phyloP scores from a whole-genome alignment of 2,888 invertebrate species.

The Caenorhabditis sp. region DNA sequence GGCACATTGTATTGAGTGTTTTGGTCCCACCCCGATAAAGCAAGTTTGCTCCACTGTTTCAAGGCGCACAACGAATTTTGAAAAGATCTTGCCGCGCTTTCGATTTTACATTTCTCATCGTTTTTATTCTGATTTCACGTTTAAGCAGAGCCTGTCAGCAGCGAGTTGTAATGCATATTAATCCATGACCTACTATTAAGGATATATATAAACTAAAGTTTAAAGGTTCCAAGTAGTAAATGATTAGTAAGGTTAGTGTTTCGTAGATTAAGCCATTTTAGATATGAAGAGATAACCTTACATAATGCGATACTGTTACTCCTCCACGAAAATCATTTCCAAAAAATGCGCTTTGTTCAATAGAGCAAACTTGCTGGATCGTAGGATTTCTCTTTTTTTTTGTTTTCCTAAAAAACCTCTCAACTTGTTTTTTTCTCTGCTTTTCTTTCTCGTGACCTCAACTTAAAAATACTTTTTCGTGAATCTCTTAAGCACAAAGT shows the following conservation, averaged over 20 bases:
- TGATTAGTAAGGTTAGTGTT: too few species aligned
- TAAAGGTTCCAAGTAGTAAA: too few species aligned
- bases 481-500: background rate
- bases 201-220: too few species aligned
- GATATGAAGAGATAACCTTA: too few species aligned
- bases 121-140: background rate
- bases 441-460: background rate
- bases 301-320: too few species aligned
- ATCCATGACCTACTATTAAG: too few species aligned
- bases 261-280: too few species aligned
- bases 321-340: background rate
- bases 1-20: too few species aligned
- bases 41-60: too few species aligned
- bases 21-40: too few species aligned
- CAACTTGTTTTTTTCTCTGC: background rate
- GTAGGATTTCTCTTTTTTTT: background rate
- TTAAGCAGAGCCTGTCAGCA: background rate
- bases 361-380: background rate
- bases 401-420: background rate
- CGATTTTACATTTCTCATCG: background rate
- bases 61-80: background rate
- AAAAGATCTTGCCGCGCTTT: background rate
- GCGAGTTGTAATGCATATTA: too few species aligned
- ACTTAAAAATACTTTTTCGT: background rate
- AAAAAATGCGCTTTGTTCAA: background rate